Percentiles rank a stretch among this genome's conserved stretches.
Conservation (phyloP, 2,797 vertebrate species). For the Telmatherina bonti region DNA sequence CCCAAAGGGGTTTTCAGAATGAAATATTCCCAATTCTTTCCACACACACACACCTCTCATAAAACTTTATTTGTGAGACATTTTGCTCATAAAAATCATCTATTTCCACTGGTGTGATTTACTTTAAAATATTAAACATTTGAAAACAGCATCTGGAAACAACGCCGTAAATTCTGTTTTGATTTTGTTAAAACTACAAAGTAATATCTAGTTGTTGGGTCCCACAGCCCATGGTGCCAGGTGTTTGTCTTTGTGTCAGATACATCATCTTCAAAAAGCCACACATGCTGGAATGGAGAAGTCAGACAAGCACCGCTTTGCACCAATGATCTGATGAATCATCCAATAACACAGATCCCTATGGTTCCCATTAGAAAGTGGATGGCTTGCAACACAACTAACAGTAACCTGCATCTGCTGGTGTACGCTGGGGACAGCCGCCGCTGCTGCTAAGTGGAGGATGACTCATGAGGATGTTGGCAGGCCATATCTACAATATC, state of each 20-base stretch:
- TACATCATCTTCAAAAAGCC: conserved; percentile 41
- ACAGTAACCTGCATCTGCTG: conserved; percentile 61
- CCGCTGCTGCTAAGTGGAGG: conserved; percentile 23
- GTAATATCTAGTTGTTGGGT: conserved; percentile 23
- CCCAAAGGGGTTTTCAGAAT: conserved; percentile 37
- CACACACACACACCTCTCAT: conserved; percentile 49
- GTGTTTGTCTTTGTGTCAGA: conserved; percentile 47
- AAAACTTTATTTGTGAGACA: conserved; percentile 64
- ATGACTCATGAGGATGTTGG: conserved; percentile 22
- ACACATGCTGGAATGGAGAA: conserved; percentile 33
- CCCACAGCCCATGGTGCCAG: conserved; percentile 36
- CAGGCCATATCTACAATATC: conserved; percentile 7
- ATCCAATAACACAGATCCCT: conserved; percentile 68
- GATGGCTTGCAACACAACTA: conserved; percentile 61
- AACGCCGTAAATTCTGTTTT: conserved; percentile 40
- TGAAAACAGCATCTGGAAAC: conserved; percentile 61
- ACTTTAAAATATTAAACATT: conserved; percentile 59
- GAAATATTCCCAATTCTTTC: conserved; percentile 40
- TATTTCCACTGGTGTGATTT: conserved; percentile 52
- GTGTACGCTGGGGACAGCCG: conserved; percentile 32
- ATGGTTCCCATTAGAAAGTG: conserved; percentile 65
- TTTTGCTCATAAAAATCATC: conserved; percentile 65
- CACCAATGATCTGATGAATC: conserved; percentile 71
- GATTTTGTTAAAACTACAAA: conserved; percentile 51
- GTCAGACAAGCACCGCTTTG: conserved; percentile 48